Base-by-base conservation (phyloP, 2,113 vertebrate genomes). In the Cinclus cinclus region DNA sequence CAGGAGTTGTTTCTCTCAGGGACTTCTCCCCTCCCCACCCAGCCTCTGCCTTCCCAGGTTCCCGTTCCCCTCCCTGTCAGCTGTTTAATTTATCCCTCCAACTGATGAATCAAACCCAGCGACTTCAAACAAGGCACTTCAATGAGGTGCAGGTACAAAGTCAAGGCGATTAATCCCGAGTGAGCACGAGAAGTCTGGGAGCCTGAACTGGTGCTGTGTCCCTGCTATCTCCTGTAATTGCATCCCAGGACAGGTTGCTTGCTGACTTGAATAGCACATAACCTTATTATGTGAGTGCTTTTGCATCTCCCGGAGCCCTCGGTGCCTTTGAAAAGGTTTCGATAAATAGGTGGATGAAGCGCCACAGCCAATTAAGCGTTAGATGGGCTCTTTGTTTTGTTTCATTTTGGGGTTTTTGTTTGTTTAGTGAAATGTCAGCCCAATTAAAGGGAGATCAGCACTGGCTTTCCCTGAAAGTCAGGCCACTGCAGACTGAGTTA, bases 391-490 rank as follows among this genome's bases (percentile, higher is more conserved):
- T 97, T 96, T 97, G 96, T 97, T 98, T 97, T 92, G 84, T 75
- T 92, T 95, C 93, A 47, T 65, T 80, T 94, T 92, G 79, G 97
- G 96, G 42, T 63, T 96, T 87, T 95, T 98, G 97, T 97, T 98
- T 98, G 96, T 97, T 97, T 97, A 96, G 94, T 44, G 91, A 97
- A 98, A 98, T 98, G 97, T 97, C 97, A 98, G 95, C 79, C 95
- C 96, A 97, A 97, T 98, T 98, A 98, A 95, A 97, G 95, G 2
- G 58, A 95, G 82, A 91, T 93, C 94, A 94, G 87, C 22, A 4
- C 80, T 11, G 58, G 90, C 83, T 58, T 73, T 50, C 35, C 87
- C 76, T 83, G 73, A 63, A 83, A 79, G 87, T 73, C 95, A 92
- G 80, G 93, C 88, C 67, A 6, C 95, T 28, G 58, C 1, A 35